Conservation (phyloP, 2,797 vertebrate genomes). For the Schizopygopsis malacanthus region DNA sequence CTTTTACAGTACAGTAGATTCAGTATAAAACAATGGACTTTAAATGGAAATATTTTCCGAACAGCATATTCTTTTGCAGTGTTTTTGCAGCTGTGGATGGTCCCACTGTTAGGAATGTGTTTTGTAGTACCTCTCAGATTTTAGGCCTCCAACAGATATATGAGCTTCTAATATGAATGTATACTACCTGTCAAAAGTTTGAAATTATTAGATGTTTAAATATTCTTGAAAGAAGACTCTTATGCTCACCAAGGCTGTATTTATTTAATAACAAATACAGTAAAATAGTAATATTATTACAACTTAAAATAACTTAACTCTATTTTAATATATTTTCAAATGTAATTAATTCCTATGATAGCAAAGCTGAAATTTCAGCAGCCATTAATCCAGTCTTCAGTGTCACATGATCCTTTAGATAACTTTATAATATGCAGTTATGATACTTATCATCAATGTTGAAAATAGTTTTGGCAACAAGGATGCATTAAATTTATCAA, state of each 20-base stretch:
- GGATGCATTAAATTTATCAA: too few relatives aligned
- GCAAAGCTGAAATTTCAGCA: too few relatives aligned
- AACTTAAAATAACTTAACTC: background rate
- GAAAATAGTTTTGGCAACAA: too few relatives aligned
- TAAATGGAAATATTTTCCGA: slow-evolving; percentile 26
- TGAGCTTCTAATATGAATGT: background rate
- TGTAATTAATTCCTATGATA: background rate
- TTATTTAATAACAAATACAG: background rate
- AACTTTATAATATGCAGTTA: too few relatives aligned
- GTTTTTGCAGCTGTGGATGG: slow-evolving; percentile 45
- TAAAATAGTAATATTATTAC: background rate
- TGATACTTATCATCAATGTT: too few relatives aligned
- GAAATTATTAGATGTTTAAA: background rate
- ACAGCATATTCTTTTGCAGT: slow-evolving; percentile 9
- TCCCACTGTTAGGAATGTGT: slow-evolving; percentile 33
- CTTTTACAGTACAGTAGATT: background rate
- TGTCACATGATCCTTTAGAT: too few relatives aligned
- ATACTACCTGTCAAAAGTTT: background rate
- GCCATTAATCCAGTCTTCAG: too few relatives aligned
- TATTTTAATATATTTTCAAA: background rate
- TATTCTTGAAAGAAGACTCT: background rate
- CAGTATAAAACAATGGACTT: background rate
- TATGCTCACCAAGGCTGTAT: background rate
- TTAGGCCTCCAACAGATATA: background rate
- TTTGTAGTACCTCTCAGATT: slow-evolving; percentile 31